Percentiles rank a stretch among this genome's conserved stretches.
phyloP scores from a whole-genome alignment of 2,113 vertebrate genomes.

The Lasiurus borealis region DNA sequence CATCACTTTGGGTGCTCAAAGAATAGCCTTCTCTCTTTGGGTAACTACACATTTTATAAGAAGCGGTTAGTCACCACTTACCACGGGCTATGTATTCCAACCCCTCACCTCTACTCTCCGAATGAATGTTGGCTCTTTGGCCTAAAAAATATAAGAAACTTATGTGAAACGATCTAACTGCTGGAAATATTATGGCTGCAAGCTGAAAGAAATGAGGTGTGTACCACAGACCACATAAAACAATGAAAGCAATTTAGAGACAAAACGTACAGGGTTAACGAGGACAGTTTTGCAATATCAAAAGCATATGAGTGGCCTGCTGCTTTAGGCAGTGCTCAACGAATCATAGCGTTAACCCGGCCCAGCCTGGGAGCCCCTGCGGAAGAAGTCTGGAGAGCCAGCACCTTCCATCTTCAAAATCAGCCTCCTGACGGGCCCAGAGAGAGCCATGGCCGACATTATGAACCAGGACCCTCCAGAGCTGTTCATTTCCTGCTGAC shows the following conservation, averaged over 20 bases:
- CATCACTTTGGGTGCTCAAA: background rate
- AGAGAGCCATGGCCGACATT: background rate
- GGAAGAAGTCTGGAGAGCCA: background rate
- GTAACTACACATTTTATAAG: background rate
- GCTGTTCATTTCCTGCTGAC: background rate
- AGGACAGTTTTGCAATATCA: conserved; percentile 19
- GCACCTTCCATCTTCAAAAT: background rate
- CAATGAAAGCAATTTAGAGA: conserved; percentile 68
- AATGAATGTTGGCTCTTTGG: conserved; percentile 5
- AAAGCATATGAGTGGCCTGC: conserved; percentile 54
- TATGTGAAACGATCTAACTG: conserved; percentile 48
- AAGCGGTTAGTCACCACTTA: background rate
- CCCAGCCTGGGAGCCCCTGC: background rate
- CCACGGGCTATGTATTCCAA: background rate
- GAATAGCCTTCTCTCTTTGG: background rate
- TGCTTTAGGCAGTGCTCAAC: background rate
- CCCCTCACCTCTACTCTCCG: background rate
- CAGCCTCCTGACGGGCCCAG: background rate
- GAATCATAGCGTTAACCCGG: background rate
- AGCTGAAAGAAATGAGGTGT: conserved; percentile 73
- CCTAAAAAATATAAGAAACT: conserved; percentile 44
- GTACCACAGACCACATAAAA: conserved; percentile 70
- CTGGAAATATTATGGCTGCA: conserved; percentile 50
- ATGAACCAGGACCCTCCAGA: background rate
- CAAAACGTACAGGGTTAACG: conserved; percentile 28